Evolutionary conservation across 1,140 invertebrate species (phyloP), one percentile per base, ranked within the genome.

Genomic region (Drosophila paulistorum): DNA sequence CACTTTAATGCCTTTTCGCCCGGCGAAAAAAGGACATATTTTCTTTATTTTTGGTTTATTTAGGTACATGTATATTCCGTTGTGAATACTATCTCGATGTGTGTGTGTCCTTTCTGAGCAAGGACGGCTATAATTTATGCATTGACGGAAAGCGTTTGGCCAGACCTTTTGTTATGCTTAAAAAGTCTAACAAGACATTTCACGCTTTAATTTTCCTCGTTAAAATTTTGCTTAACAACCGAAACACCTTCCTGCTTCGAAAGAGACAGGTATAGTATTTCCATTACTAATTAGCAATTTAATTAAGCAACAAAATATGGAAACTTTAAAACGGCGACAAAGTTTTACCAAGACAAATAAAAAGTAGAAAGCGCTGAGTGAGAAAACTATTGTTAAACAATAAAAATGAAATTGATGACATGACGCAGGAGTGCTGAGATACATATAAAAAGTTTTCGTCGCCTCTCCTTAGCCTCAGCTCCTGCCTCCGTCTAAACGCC

Each of bases 41-140:
- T 89, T 83, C 84, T 77, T 89, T 67, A 61, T 23, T 51, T 51
- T 51, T 73, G 67, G 83, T 79, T 89, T 89, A 89, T 89, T 87
- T 84, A 83, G 77, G 84, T 79, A 86, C 80, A 87, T 86, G 84
- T 83, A 87, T 83, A 83, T 89, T 87, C 81, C 79, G 71, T 74
- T 87, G 71, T 77, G 77, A 69, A 45, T 80, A 61, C 3, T 55
- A 7, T 54, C n/a, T 30, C 7, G 62, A 17, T 13, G 35, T 62
- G 23, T 64, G 54, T 65, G 65, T 65, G 41, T 57, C 71, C 55
- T 71, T 65, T 77, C 77, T 77, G 61, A 61, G 68, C 75, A 77
- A 77, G 74, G 74, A 77, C 74, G 61, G 55, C 57, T 65, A 71
- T 65, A 65, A 55, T 77, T 77, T 77, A 66, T 71, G 66, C 73